A percentile compares a stretch with the other conserved stretches of the same genome.
These are phyloP conservation scores for Argya squamiceps DNA, from an alignment of 2,797 vertebrate genomes.

Conservation along the genomic window DNA sequence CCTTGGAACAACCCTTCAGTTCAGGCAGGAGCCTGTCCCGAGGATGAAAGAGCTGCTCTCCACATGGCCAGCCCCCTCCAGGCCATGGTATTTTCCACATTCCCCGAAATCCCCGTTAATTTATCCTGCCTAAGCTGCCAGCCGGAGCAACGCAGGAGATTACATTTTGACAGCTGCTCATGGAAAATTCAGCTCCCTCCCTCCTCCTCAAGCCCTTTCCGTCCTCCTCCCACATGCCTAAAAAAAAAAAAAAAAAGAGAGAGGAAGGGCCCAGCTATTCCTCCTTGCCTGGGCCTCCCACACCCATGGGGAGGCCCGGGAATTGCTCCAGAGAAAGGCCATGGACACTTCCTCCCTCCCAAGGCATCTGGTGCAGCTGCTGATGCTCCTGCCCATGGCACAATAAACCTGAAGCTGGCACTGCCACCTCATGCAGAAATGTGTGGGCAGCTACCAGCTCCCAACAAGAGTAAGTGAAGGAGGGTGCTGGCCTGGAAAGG, in stretches of 20 bases:
- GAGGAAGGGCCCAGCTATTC: conserved; percentile 36
- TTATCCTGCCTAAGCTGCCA: conserved; percentile 56
- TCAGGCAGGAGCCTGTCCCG: not conserved
- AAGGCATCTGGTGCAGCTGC: not conserved
- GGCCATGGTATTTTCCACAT: conserved; percentile 28
- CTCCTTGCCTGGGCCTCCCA: not conserved
- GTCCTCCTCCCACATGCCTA: conserved; percentile 9
- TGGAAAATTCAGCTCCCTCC: conserved; percentile 59
- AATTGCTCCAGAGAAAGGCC: not conserved
- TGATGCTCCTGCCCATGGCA: not conserved
- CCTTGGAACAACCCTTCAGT: not conserved
- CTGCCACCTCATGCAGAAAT: not conserved
- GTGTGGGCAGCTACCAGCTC: not conserved
- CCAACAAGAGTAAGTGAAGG: not conserved
- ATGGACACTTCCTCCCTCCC: not conserved
- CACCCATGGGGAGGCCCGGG: accelerated
- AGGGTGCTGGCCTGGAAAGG: not conserved
- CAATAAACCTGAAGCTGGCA: not conserved
- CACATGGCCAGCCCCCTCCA: not conserved
- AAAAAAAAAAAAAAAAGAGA: conserved; percentile 15
- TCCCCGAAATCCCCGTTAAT: conserved; percentile 53
- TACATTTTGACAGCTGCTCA: conserved; percentile 65
- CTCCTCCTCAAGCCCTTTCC: conserved; percentile 34
- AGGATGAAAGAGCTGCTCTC: not conserved
- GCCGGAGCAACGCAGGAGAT: conserved; percentile 5